Conservation (phyloP, 2,888 invertebrate genomes). For the Campoplex nolae region DNA sequence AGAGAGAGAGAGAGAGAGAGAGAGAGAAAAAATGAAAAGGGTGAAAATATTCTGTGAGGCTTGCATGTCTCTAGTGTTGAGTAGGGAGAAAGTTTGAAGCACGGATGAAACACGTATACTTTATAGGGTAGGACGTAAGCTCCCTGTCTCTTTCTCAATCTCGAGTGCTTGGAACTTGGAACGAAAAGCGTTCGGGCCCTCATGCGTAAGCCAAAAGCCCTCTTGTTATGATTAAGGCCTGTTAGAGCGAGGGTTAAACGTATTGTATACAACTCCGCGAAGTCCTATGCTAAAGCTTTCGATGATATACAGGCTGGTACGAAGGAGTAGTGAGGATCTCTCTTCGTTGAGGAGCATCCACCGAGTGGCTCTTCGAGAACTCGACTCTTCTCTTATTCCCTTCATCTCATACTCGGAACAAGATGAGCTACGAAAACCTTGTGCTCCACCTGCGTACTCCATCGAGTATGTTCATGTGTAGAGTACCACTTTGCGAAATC, state of each 20-base stretch:
- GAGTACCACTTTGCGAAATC: slow-evolving; percentile 34
- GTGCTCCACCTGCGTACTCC: slow-evolving; percentile 60
- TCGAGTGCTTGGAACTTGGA: slow-evolving; percentile 44
- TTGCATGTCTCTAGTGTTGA: slow-evolving; percentile 14
- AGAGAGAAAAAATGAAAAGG: neutral
- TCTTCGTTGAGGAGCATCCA: slow-evolving; percentile 58
- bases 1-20: neutral
- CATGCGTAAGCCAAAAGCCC: slow-evolving; percentile 55
- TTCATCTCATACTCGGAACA: slow-evolving; percentile 58
- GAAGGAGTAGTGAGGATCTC: slow-evolving; percentile 51
- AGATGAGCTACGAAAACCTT: slow-evolving; percentile 54
- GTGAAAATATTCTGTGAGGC: slow-evolving; percentile 37
- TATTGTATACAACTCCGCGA: slow-evolving; percentile 73
- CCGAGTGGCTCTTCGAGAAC: slow-evolving; percentile 75
- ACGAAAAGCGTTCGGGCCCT: slow-evolving; percentile 75
- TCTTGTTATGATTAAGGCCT: slow-evolving; percentile 81
- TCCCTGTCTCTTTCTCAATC: slow-evolving; percentile 30
- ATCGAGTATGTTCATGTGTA: slow-evolving; percentile 45
- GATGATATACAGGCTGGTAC: slow-evolving; percentile 44
- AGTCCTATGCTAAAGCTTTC: slow-evolving; percentile 40
- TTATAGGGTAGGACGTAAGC: slow-evolving; percentile 17
- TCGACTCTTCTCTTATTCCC: slow-evolving; percentile 73
- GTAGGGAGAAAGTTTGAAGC: slow-evolving; percentile 40
- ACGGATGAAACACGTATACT: slow-evolving; percentile 34
- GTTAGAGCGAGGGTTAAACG: slow-evolving; percentile 79